Base-by-base conservation (phyloP, 1,140 invertebrate genomes). In the Helicoverpa armigera region DNA sequence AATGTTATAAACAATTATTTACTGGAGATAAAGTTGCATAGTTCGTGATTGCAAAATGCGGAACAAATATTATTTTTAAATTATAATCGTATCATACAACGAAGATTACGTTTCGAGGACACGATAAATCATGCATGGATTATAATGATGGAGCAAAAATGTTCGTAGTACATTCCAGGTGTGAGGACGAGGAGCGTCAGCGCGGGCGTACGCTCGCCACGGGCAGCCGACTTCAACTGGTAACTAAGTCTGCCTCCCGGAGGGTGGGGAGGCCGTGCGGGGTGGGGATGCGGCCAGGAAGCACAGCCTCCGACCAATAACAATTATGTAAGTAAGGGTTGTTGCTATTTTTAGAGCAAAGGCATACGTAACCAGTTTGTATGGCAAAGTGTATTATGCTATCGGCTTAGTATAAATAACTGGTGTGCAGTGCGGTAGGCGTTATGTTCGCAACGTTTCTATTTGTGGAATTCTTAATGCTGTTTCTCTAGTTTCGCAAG, bases 271-370 rank as follows among this genome's bases (percentile, higher is more conserved):
- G 73, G 35, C 51, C 81, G 76, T 83, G 61, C 78, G 79, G 82
- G 75, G 78, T 53, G 81, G 72, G 83, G 84, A 80, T 84, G 85
- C 80, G 83, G 84, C 75, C 82, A 87, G 86, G 86, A 89, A 90
- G 83, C 89, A 88, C 91, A 94, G 91, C 91, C 92, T 93, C 91
- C 91, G 83, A 88, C 85, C 89, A 85, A 91, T 88, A 89, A 90
- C 84, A 92, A 91, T 92, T 93, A 91, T 91, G 88, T 93, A 77
- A 65, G 75, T 77, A 93, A 93, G 92, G 92, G 92, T 89, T 88
- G 91, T 72, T 88, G 86, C 90, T 94, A 94, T 93, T 92, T 93
- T 92, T 91, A 91, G 90, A 78, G 16, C 23, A 50, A 81, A 82
- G 80, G 63, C 85, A 87, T 70, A 86, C 86, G 86, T 90, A 91